phyloP scores from a whole-genome alignment of 2,113 vertebrate genomes.

The Phalacrocorax carbo region DNA sequence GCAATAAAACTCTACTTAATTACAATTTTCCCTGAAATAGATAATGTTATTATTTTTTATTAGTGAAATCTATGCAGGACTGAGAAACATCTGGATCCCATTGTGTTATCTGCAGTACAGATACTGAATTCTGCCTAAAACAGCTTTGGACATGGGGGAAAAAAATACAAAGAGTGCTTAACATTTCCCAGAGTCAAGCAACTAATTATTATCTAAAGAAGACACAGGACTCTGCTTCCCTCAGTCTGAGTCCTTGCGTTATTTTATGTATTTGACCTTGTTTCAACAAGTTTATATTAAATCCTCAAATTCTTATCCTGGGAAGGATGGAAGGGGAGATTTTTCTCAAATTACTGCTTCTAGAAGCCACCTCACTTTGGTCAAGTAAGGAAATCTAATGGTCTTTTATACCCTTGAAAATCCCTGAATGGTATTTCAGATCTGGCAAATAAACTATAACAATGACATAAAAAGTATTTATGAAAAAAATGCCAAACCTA shows the following conservation, averaged over 20 bases:
- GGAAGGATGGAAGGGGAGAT: neutral
- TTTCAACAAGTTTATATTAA: neutral
- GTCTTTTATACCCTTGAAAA: neutral
- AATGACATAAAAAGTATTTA: neutral
- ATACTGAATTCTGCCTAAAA: neutral
- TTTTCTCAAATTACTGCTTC: neutral
- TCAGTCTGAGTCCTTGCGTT: neutral
- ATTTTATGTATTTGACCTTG: neutral
- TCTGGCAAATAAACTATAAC: neutral
- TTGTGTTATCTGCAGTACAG: neutral
- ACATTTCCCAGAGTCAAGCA: neutral
- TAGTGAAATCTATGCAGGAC: neutral
- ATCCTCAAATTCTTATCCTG: neutral
- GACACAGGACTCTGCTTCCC: neutral
- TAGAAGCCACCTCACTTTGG: neutral
- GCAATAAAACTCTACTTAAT: neutral
- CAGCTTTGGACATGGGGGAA: neutral
- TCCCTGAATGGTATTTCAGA: neutral
- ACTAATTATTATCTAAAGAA: neutral
- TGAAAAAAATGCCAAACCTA: neutral
- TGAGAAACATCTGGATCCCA: rapidly evolving
- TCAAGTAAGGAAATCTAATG: neutral
- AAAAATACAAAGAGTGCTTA: neutral
- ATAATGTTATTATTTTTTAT: neutral
- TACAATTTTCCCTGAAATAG: neutral